A percentile compares a stretch with the other conserved stretches of the same genome.
phyloP scores from a whole-genome alignment of 2,797 vertebrate species.

The Lithobates pipiens region DNA sequence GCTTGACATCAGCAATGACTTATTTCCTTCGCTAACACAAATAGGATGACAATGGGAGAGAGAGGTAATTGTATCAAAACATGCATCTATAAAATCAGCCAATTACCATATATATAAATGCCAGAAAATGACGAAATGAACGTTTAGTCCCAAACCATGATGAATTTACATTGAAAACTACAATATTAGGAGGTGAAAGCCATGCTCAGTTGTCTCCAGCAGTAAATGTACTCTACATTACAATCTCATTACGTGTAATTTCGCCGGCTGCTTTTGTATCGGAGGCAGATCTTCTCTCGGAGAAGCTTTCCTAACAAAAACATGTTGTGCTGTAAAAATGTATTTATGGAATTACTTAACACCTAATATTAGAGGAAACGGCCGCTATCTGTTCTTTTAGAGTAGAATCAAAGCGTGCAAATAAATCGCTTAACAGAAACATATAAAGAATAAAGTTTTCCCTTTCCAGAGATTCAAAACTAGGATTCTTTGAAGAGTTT shows the following conservation, averaged over 20 bases:
- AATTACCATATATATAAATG: constrained; percentile 30
- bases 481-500: not conserved
- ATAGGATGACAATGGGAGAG: constrained; percentile 29
- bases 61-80: constrained; percentile 34
- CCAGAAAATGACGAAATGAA: constrained; percentile 8
- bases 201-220: constrained; percentile 1
- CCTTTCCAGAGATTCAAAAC: not conserved
- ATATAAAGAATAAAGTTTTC: not conserved
- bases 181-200: constrained; percentile 38
- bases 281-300: not conserved
- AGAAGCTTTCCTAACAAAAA: constrained; percentile 39
- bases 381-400: not conserved
- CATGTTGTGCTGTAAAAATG: constrained; percentile 39
- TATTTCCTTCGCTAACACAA: constrained; percentile 8
- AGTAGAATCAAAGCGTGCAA: not conserved
- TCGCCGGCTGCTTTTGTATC: constrained; percentile 28
- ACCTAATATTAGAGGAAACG: constrained; percentile 18
- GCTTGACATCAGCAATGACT: constrained; percentile 15
- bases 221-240: constrained; percentile 44
- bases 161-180: constrained; percentile 30
- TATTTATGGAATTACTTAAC: constrained; percentile 47
- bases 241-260: constrained; percentile 50
- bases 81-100: constrained; percentile 16
- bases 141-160: constrained; percentile 37
- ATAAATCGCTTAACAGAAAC: not conserved